A percentile compares a stretch with the other conserved stretches of the same genome.
Conservation (phyloP, 2,888 invertebrate genomes). For the Melipona beecheii region DNA sequence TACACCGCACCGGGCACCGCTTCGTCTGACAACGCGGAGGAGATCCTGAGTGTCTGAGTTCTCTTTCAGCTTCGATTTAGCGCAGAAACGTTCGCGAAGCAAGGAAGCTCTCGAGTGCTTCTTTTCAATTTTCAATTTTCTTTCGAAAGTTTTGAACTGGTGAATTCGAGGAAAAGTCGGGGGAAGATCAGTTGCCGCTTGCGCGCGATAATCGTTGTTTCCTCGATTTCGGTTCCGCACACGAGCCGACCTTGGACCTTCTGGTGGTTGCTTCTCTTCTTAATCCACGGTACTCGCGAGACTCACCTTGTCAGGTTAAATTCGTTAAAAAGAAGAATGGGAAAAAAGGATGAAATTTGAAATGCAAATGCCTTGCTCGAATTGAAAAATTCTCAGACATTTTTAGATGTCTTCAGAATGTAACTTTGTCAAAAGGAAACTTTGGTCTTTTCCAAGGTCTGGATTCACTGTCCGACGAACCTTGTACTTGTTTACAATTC, state of each 20-base stretch:
- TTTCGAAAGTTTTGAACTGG: too few relatives aligned
- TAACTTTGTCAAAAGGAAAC: background rate
- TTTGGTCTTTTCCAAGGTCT: slow-evolving; percentile 15
- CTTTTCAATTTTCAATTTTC: too few relatives aligned
- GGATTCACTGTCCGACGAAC: slow-evolving; percentile 27
- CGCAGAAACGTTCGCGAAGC: too few relatives aligned
- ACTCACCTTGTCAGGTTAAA: too few relatives aligned
- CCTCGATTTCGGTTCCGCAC: slow-evolving; percentile 41
- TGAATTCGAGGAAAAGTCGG: background rate
- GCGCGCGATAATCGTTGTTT: slow-evolving; percentile 42
- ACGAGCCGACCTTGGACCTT: slow-evolving; percentile 44
- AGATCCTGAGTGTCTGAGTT: background rate
- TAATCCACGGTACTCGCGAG: background rate
- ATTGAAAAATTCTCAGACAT: too few relatives aligned
- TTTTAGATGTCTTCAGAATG: too few relatives aligned
- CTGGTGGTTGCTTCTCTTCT: slow-evolving; percentile 3
- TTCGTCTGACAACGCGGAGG: background rate
- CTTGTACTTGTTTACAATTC: slow-evolving; percentile 47
- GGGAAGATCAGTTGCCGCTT: background rate
- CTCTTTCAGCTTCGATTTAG: too few relatives aligned
- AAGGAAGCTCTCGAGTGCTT: too few relatives aligned
- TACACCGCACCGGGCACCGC: background rate
- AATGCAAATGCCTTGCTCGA: too few relatives aligned
- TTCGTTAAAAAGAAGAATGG: too few relatives aligned
- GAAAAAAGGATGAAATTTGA: too few relatives aligned